Percentiles rank a stretch among this genome's conserved stretches.
These are phyloP conservation scores for Linurgus olivaceus DNA, from an alignment of 2,797 vertebrate genomes.

Conservation along the genomic window DNA sequence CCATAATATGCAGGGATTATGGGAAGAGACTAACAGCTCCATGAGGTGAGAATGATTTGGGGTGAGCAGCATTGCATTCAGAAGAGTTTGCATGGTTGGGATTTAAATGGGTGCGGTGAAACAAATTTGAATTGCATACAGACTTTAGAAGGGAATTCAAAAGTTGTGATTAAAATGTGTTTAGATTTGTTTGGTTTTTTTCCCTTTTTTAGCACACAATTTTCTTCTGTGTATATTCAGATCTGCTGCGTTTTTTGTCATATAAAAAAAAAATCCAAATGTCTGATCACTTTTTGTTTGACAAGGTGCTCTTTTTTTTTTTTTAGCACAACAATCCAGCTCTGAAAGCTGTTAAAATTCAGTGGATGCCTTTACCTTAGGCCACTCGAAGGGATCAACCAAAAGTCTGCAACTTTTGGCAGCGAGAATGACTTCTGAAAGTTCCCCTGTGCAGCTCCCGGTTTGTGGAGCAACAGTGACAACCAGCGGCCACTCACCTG, in stretches of 20 bases:
- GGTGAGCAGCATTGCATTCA: not conserved
- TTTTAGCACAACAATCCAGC: not conserved
- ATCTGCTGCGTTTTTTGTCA: not conserved
- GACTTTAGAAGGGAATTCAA: not conserved
- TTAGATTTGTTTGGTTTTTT: not conserved
- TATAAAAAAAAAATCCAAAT: not conserved
- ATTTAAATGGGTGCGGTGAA: not conserved
- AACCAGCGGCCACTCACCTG: slow-evolving; percentile 65
- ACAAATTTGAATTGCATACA: not conserved
- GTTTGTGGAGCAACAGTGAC: slow-evolving; percentile 79
- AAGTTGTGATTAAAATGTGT: not conserved
- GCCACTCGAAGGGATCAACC: not conserved
- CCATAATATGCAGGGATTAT: not conserved
- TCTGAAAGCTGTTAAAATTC: not conserved
- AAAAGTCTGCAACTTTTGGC: not conserved
- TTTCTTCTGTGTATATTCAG: not conserved
- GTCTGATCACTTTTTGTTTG: not conserved
- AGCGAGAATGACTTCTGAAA: not conserved
- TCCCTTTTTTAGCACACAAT: not conserved
- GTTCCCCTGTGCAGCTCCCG: not conserved
- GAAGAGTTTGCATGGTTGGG: not conserved
- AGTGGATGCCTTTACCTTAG: not conserved
- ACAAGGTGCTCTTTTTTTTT: not conserved
- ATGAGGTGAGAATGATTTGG: not conserved
- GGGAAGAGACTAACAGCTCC: not conserved